Evolutionary conservation across 2,888 invertebrate genomes (phyloP).

Genomic region (Sminthurides aquaticus): DNA sequence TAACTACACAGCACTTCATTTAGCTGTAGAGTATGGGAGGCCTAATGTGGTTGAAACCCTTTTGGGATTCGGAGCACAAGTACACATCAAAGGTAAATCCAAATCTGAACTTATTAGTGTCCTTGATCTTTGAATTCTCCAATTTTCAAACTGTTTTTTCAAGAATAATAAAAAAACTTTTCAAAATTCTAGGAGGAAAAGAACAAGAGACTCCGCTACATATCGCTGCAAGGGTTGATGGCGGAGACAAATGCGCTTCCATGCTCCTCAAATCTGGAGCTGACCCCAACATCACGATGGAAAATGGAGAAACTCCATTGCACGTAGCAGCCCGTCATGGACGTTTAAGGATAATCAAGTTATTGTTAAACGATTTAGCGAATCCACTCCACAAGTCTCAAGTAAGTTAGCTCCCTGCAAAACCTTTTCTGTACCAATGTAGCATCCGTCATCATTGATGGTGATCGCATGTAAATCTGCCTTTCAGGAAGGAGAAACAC

Average conservation of each 20-base stretch:
- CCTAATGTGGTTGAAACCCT: slow-evolving; percentile 92
- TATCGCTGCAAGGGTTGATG: slow-evolving; percentile 88
- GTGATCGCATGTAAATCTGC: not conserved
- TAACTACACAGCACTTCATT: slow-evolving; percentile 94
- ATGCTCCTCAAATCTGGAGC: slow-evolving; percentile 98
- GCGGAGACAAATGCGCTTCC: slow-evolving; percentile 85
- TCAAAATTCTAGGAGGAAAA: slow-evolving; percentile 66
- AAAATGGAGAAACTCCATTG: slow-evolving; percentile 93
- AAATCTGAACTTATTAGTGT: not conserved
- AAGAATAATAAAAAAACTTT: no score
- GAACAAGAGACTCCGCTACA: slow-evolving; percentile 91
- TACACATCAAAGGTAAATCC: slow-evolving; percentile 71
- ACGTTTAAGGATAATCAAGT: slow-evolving; percentile 73
- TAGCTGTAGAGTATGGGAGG: slow-evolving; percentile 90
- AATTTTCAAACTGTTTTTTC: slow-evolving; percentile 2
- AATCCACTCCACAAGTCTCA: slow-evolving; percentile 87
- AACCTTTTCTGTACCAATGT: no score
- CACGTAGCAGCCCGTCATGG: slow-evolving; percentile 79
- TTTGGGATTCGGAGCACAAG: slow-evolving; percentile 92
- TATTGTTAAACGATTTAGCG: slow-evolving; percentile 87
- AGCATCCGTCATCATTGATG: not conserved
- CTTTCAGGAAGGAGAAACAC: slow-evolving; percentile 82
- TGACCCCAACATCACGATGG: slow-evolving; percentile 87
- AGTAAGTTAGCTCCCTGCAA: slow-evolving; percentile 55
- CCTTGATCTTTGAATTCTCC: not conserved